Evolutionary conservation across 2,797 vertebrate genomes (phyloP), one percentile per base, ranked within the genome.

Genomic region (Myiothlypis chrysogaster): DNA sequence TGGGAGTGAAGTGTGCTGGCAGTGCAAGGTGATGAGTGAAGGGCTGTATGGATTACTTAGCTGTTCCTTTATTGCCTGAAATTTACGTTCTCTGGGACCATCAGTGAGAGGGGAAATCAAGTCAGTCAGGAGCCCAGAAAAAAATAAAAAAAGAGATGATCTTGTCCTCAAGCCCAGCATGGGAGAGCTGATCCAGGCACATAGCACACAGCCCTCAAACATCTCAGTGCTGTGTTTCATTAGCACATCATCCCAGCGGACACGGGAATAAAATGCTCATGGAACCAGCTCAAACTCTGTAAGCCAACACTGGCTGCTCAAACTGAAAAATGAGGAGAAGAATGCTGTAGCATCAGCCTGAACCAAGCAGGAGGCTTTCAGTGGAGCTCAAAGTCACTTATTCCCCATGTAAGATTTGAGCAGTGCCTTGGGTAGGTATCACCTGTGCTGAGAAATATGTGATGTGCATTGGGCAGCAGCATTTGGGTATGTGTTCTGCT

Each of bases 11-110:
- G 13, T 13, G 24, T 63, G 39, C 53, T 82, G 70, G 77, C 83
- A 90, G 83, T 27, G 77, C 47, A 72, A 83, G 90, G 94, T 90
- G 95, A 94, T 94, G 88, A 94, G 72, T 81, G 88, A 72, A 83
- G 73, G 70, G 56, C 52, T 82, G 66, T 49, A 72, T 27, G 70
- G 39, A 93, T 91, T 34, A 61, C 47, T 94, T 73, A 92, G 88
- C 86, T 72, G 1, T 49, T 90, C 52, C n/a, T 94, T 94, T 95
- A 95, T 87, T 92, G 76, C 82, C 89, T 80, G 57, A 68, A 91
- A 57, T 83, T 84, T 91, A 93, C 0, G 4, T 87, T 90, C 69
- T 77, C 82, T 7, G 30, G 77, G 64, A 49, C 64, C 18, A 16
- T 75, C 84, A 53, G n/a, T 0, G 1, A 86, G 72, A 39, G 30